A percentile compares a stretch with the other conserved stretches of the same genome.
Evolutionary conservation across 1,140 invertebrate species (phyloP).

Genomic region (Listronotus oregonensis): DNA sequence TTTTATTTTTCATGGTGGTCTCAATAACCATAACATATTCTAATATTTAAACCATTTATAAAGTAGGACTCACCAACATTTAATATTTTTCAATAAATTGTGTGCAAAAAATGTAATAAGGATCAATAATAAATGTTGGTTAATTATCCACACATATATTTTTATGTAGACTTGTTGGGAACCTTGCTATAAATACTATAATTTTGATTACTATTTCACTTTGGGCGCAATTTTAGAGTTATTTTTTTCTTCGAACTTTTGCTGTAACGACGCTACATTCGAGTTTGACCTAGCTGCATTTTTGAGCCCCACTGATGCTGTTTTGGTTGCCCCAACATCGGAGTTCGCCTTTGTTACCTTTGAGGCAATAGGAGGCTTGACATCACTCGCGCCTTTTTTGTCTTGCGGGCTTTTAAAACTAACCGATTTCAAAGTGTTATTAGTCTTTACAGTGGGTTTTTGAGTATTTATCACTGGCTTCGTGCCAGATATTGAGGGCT

Average conservation of each 20-base stretch:
- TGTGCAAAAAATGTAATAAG: too few relatives aligned
- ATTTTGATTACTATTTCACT: constrained; percentile 35
- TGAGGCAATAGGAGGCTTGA: constrained; percentile 46
- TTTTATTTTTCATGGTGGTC: too few relatives aligned
- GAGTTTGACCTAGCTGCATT: constrained; percentile 62
- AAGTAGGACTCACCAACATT: too few relatives aligned
- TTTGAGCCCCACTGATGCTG: constrained; percentile 54
- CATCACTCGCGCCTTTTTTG: constrained; percentile 40
- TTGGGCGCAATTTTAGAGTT: constrained; percentile 25
- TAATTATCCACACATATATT: too few relatives aligned
- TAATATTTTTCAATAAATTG: too few relatives aligned
- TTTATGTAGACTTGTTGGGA: not conserved
- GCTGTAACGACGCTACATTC: constrained; percentile 73
- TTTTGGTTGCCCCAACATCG: constrained; percentile 50
- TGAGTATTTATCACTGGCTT: constrained; percentile 43
- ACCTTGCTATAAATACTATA: constrained; percentile 7
- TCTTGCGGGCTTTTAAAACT: constrained; percentile 46
- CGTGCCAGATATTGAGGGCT: constrained; percentile 37
- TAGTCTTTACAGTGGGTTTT: constrained; percentile 40
- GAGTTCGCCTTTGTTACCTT: constrained; percentile 45
- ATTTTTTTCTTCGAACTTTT: constrained; percentile 69
- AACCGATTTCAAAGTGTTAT: constrained; percentile 34
- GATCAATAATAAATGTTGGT: too few relatives aligned
- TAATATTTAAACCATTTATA: too few relatives aligned
- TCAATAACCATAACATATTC: too few relatives aligned